phyloP scores from a whole-genome alignment of 2,113 vertebrate species.

The Coturnix japonica region DNA sequence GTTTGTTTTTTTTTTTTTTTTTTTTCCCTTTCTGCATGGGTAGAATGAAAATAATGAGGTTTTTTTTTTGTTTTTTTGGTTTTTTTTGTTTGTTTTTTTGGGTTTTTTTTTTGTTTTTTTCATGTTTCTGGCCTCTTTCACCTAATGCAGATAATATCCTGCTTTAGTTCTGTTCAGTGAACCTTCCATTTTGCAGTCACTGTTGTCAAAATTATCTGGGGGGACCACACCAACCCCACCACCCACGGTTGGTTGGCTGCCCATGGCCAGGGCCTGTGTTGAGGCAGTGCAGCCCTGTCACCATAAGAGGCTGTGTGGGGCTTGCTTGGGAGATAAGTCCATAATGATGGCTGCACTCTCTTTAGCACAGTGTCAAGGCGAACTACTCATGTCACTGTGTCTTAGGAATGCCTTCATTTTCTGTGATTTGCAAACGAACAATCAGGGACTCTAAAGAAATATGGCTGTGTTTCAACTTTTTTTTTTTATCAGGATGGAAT shows the following conservation, averaged over 20 bases:
- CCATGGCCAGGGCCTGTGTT: background rate
- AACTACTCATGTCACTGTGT: rapidly evolving
- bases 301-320: background rate
- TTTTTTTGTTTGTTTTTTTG: background rate
- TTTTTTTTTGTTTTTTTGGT: background rate
- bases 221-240: background rate
- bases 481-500: background rate
- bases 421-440: background rate
- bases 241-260: background rate
- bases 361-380: rapidly evolving
- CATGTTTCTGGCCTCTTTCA: background rate
- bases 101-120: background rate
- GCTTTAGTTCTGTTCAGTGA: background rate
- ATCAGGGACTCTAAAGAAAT: background rate
- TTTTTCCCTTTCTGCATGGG: background rate
- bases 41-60: background rate
- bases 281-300: background rate
- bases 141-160: background rate
- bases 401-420: background rate
- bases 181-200: background rate
- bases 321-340: background rate
- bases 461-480: background rate
- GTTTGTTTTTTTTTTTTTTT: background rate
- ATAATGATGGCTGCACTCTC: background rate
- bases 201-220: background rate